Evolutionary conservation across 2,113 vertebrate genomes (phyloP).

Genomic region (Ophthalmotilapia sp.): DNA sequence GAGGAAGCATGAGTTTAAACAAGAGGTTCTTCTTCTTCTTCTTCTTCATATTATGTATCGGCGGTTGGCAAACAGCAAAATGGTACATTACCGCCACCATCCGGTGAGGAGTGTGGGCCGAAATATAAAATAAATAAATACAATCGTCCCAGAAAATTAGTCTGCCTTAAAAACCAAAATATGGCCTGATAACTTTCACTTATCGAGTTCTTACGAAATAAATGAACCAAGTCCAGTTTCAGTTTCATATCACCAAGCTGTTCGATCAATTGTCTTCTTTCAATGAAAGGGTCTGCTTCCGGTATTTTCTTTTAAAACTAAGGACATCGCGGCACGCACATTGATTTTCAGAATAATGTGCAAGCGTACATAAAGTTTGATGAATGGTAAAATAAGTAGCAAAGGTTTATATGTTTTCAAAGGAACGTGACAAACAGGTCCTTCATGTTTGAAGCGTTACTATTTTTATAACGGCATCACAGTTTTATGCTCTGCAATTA

Average conservation of each 20-base stretch:
- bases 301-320: background rate
- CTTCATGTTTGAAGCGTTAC: background rate
- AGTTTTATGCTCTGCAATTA: background rate
- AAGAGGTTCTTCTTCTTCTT: background rate
- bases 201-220: background rate
- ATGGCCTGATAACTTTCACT: background rate
- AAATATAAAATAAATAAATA: background rate
- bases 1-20: background rate
- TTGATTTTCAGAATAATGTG: slow-evolving; percentile 1
- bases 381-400: background rate
- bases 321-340: background rate
- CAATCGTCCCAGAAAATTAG: background rate
- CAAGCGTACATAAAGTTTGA: background rate
- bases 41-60: background rate
- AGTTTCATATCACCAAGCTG: background rate
- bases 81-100: background rate
- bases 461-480: background rate
- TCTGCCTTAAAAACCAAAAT: background rate
- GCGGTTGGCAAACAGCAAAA: background rate
- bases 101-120: background rate
- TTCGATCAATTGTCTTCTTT: background rate
- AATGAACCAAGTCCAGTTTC: background rate
- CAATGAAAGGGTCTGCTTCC: background rate
- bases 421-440: background rate
- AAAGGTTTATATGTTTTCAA: background rate